Evolutionary conservation across 2,888 invertebrate genomes (phyloP), one percentile per base, ranked within the genome.

Genomic region (Taphrorychus bicolor): DNA sequence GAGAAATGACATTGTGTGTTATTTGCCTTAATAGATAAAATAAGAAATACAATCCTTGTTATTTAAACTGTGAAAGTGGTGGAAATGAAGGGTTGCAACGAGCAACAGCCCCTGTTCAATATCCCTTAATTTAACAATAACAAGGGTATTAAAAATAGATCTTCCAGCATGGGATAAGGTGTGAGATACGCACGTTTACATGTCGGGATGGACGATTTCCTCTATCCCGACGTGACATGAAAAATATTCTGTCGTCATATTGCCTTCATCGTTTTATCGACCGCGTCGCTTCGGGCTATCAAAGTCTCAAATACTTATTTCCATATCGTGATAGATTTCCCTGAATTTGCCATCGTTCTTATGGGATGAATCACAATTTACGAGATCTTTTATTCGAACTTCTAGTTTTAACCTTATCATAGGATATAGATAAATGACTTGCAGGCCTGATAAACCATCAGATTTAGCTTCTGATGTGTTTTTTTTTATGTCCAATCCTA

Each of bases 311-410:
- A 76, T 78, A 78, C 78, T 76, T 78, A 80, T 80, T 80, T 79
- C 78, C 80, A 80, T 80, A 80, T 79, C 78, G 76, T 79, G 77
- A 80, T 80, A 78, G 79, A 80, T 79, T 78, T 74, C 73, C 72
- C 69, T 68, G 65, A 61, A 69, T 69, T 69, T 65, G 56, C 68
- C 67, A 64, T 69, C 48, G 14, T 5, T 16, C n/a, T 51, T 5
- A 16, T 18, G 51, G 22, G 51, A 51, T 51, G 51, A 51, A 51
- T 51, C 51, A 51, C 51, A 22, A 11, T 51, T 51, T 51, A 5
- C 45, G 5, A 63, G 42, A 51, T 11, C 5, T 51, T 14, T 51
- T 14, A 51, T n/a, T 51, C 19, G 18, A 18, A 19, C 7, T 1
- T 51, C 2, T 51, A 51, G 21, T 21, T 51, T 21, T 14, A 19